Evolutionary conservation across 2,113 vertebrate species (phyloP).

Genomic region (Edolisoma coerulescens): DNA sequence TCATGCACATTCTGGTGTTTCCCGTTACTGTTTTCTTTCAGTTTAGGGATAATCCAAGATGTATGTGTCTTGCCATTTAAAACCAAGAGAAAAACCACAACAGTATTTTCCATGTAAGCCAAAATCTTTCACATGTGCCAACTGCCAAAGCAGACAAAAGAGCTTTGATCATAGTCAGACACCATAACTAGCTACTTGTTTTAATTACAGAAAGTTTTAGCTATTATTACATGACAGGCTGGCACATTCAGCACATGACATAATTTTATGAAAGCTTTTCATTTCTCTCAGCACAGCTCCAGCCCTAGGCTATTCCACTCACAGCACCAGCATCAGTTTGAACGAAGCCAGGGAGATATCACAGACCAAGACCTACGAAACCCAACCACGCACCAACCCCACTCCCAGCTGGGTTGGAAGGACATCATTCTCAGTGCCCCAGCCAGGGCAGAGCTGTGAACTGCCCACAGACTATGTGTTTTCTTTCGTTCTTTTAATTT

Average conservation of each 20-base stretch:
- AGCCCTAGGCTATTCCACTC: conserved; percentile 45
- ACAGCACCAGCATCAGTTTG: neutral
- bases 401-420: neutral
- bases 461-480: neutral
- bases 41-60: conserved; percentile 29
- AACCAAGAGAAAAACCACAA: conserved; percentile 57
- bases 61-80: conserved; percentile 38
- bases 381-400: fast-evolving
- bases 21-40: conserved; percentile 49
- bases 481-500: neutral
- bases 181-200: conserved; percentile 63
- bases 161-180: conserved; percentile 64
- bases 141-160: conserved; percentile 61
- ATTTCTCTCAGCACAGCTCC: conserved; percentile 37
- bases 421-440: neutral
- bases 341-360: neutral
- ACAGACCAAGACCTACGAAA: neutral
- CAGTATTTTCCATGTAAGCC: conserved; percentile 48
- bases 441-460: neutral
- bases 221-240: conserved; percentile 39
- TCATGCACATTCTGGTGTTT: conserved; percentile 30
- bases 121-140: conserved; percentile 60
- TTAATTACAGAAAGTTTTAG: conserved; percentile 67
- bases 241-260: conserved; percentile 56
- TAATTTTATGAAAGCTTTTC: conserved; percentile 45